Conservation (phyloP, 23 tunicate species). For the Diplosoma virens region DNA sequence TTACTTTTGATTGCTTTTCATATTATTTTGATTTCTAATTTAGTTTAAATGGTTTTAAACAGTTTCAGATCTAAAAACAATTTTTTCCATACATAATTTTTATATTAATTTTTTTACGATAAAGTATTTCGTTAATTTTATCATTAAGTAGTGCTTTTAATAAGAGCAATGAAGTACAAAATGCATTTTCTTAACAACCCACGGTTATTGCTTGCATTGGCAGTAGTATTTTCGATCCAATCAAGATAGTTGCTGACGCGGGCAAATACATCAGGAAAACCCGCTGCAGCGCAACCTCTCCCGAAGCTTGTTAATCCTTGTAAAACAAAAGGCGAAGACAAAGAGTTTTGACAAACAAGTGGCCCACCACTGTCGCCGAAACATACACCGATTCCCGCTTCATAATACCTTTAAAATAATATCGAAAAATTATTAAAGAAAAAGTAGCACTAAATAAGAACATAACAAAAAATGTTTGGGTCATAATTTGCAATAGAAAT, state of each 20-base stretch:
- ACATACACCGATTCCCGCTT: slow-evolving; percentile 7
- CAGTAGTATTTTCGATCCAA: slow-evolving; percentile 6
- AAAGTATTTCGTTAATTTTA: too few species aligned
- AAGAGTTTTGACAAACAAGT: not conserved
- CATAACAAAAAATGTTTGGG: not conserved
- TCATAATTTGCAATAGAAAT: too few species aligned
- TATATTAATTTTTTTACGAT: too few species aligned
- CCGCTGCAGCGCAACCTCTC: not conserved
- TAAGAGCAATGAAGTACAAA: too few species aligned
- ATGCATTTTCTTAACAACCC: too few species aligned
- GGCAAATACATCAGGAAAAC: not conserved
- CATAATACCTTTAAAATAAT: not conserved
- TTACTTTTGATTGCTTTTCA: too few species aligned
- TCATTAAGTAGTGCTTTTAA: too few species aligned
- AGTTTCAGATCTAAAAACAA: too few species aligned
- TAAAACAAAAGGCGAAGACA: not conserved
- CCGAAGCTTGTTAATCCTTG: slow-evolving; percentile 6
- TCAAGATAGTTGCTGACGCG: slow-evolving; percentile 11
- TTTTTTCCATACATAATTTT: too few species aligned
- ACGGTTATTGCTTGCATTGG: not conserved
- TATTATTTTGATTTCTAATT: too few species aligned
- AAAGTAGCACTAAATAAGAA: not conserved
- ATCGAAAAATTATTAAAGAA: not conserved
- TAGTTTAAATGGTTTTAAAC: too few species aligned
- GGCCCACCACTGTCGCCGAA: slow-evolving; percentile 17